Conservation (phyloP, 2,888 invertebrate genomes). For the Acanthococcus lagerstroemiae region DNA sequence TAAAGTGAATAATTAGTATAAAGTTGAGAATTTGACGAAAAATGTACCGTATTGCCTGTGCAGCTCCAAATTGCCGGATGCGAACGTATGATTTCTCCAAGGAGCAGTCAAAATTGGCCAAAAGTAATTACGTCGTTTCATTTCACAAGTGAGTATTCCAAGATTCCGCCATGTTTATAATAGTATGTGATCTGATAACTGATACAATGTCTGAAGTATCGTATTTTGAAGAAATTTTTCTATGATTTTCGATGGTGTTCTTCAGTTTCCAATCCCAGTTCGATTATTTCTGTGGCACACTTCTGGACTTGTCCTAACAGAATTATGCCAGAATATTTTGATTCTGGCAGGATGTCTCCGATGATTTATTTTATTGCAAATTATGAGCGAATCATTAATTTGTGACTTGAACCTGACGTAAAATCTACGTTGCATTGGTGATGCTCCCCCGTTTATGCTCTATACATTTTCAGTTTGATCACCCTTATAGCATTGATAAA, state of each 20-base stretch:
- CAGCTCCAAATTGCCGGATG: constrained; percentile 21
- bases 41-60: constrained; percentile 6
- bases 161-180: constrained; percentile 14
- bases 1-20: no score
- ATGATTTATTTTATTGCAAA: no score
- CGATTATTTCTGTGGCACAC: neutral
- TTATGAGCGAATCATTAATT: no score
- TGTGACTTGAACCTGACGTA: no score
- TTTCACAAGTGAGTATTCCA: constrained; percentile 19
- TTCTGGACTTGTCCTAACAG: no score
- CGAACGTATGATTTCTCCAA: neutral
- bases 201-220: no score
- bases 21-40: neutral
- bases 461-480: neutral
- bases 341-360: no score
- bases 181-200: no score
- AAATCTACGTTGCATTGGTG: neutral
- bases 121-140: constrained; percentile 9
- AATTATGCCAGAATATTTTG: no score
- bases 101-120: constrained; percentile 4
- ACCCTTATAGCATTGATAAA: neutral
- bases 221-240: no score
- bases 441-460: neutral
- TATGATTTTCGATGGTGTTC: neutral
- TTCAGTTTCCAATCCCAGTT: neutral